These are phyloP conservation scores for Calycopis cecrops DNA, from an alignment of 1,140 invertebrate genomes.

Conservation along the genomic window DNA sequence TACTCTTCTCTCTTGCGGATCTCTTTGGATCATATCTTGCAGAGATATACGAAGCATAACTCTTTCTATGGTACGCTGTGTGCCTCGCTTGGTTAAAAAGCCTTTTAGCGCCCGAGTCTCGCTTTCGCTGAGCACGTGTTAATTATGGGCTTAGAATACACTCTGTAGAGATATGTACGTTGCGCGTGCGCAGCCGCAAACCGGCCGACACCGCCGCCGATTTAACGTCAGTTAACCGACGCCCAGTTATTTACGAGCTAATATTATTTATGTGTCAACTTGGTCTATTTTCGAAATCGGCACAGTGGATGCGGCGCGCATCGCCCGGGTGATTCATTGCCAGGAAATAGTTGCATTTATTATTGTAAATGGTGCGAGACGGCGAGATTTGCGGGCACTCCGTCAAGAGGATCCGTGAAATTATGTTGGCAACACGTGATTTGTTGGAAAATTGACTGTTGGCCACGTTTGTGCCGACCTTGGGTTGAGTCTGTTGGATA, in stretches of 20 bases:
- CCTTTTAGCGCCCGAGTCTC: too few relatives aligned
- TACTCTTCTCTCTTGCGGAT: too few relatives aligned
- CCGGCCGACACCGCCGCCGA: slow-evolving; percentile 30
- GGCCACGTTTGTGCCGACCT: not conserved
- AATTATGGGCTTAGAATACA: too few relatives aligned
- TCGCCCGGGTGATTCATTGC: slow-evolving; percentile 39
- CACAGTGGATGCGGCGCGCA: slow-evolving; percentile 40
- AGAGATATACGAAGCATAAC: too few relatives aligned
- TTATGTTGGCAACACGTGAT: not conserved
- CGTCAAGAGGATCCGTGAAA: not conserved
- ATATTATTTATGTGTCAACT: slow-evolving; percentile 71
- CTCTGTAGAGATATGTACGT: not conserved
- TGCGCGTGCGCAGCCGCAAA: not conserved
- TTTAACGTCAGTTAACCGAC: slow-evolving; percentile 33
- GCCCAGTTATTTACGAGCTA: slow-evolving; percentile 51
- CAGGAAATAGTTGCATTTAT: slow-evolving; percentile 45
- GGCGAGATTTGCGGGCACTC: slow-evolving; percentile 11
- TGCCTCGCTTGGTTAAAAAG: too few relatives aligned
- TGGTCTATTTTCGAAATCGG: slow-evolving; percentile 54
- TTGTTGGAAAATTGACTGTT: not conserved
- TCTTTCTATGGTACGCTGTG: too few relatives aligned
- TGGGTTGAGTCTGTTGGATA: not conserved
- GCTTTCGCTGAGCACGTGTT: too few relatives aligned
- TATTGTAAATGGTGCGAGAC: slow-evolving; percentile 15
- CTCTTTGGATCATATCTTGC: too few relatives aligned